Evolutionary conservation across 2,888 invertebrate species (phyloP), one percentile per base, ranked within the genome.

Genomic region (Urechis unicinctus): DNA sequence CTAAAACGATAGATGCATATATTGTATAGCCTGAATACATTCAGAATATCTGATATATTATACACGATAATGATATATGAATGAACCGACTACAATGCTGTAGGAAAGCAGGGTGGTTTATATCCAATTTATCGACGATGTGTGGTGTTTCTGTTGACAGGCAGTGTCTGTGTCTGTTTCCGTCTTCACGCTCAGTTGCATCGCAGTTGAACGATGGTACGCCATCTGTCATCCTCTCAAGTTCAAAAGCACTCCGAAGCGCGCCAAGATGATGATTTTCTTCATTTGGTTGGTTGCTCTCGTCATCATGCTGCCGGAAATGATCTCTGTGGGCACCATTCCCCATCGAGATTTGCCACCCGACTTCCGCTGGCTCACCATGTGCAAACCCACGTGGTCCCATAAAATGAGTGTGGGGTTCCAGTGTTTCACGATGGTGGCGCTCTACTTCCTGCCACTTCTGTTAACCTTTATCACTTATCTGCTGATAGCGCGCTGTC

Each of bases 191-290:
- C 81, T 94, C 68, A 89, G 91, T n/a, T 91, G 89, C 81, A 93
- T 94, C 78, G 91, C 92, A 1, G 84, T 92, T 69, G 93, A 94
- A 78, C 85, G 94, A 66, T 94, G 91, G 90, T 90, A 91, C 80
- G 93, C 93, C 65, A 91, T 94, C 75, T 92, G 91, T 78, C 88
- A 87, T 75, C 92, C 91, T 3, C 83, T 92, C 65, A 86, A 86
- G 76, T 91, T 91, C 82, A 88, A 88, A 76, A 88, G 89, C 17
- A 91, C 90, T 17, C 88, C 88, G 0, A 82, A 85, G 22, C 82
- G 89, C 43, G 90, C 91, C 44, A 87, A 88, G 79, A 85, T 85
- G 1, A 87, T 87, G 53, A 89, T 91, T 62, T 80, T 86, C 47
- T 80, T 87, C 62, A 91, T 91, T 65, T 92, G 92, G 92, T 76